Conservation (phyloP, 2,113 vertebrate species). For the Peromyscus californicus region DNA sequence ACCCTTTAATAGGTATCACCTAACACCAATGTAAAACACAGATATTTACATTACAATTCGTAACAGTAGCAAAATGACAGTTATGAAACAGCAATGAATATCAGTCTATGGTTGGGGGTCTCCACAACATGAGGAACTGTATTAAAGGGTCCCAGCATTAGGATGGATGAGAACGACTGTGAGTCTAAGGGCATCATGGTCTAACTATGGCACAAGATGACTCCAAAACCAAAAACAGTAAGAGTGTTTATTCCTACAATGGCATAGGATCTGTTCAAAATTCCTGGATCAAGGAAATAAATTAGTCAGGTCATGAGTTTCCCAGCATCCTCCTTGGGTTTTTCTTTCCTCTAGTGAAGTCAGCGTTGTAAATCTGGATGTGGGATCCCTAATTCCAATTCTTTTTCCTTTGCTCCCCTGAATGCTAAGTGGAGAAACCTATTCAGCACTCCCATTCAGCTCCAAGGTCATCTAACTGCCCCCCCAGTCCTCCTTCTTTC, state of each 20-base stretch:
- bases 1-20: neutral
- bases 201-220: neutral
- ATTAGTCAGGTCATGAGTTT: constrained; percentile 63
- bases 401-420: neutral
- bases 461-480: neutral
- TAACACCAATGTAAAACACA: neutral
- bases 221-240: neutral
- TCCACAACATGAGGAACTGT: neutral
- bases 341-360: neutral
- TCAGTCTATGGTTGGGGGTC: neutral
- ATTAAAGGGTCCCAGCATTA: neutral
- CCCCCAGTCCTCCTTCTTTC: neutral
- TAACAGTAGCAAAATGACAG: neutral
- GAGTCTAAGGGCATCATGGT: neutral
- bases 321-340: neutral
- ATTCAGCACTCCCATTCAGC: neutral
- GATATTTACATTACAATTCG: neutral
- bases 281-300: constrained; percentile 38
- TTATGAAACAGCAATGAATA: neutral
- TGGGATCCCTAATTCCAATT: neutral
- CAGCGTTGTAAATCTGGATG: neutral
- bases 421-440: neutral
- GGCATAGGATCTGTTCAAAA: neutral
- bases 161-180: too few relatives aligned
- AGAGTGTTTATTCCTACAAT: neutral